Evolutionary conservation across 2,113 vertebrate species (phyloP).

Genomic region (Ibidorhyncha struthersii): DNA sequence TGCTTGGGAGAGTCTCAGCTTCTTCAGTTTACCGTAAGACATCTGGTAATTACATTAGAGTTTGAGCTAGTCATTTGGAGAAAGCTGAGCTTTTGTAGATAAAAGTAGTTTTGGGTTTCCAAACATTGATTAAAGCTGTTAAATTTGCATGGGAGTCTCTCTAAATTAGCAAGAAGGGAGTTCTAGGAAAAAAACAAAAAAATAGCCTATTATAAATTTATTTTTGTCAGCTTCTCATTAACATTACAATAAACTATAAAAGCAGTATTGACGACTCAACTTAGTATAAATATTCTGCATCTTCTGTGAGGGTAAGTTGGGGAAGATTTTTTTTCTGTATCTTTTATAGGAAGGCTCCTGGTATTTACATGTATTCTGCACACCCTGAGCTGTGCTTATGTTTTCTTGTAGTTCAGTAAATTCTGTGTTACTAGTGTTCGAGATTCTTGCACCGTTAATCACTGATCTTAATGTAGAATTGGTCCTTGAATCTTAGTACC

Average conservation of each 20-base stretch:
- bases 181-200: not conserved
- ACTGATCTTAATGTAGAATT: not conserved
- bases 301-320: not conserved
- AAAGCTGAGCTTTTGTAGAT: not conserved
- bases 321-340: not conserved
- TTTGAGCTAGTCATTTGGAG: not conserved
- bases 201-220: not conserved
- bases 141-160: not conserved
- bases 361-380: not conserved
- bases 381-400: not conserved
- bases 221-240: not conserved
- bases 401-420: not conserved
- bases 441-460: not conserved
- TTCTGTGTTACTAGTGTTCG: not conserved
- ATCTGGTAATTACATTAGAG: not conserved
- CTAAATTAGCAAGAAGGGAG: not conserved
- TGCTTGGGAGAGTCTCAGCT: slow-evolving; percentile 14
- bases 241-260: not conserved
- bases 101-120: not conserved
- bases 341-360: not conserved
- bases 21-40: not conserved
- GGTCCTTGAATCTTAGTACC: not conserved
- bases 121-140: not conserved
- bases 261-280: not conserved
- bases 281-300: not conserved